Evolutionary conservation across 2,888 invertebrate species (phyloP).

Genomic region (Polydrusus pterygomalis): DNA sequence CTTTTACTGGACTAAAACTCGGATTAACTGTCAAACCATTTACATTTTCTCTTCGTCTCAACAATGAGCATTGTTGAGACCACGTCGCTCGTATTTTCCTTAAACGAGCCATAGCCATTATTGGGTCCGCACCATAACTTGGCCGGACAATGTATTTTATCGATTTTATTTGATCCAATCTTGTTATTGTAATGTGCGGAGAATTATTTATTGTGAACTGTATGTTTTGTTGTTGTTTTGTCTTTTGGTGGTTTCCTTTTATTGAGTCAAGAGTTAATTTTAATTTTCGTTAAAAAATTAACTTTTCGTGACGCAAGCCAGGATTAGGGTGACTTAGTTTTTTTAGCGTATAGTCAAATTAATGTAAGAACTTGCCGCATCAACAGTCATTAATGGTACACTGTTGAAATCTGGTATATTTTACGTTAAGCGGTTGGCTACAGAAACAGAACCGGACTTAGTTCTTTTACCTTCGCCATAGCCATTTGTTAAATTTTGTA

Average conservation of each 20-base stretch:
- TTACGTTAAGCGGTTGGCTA: too few relatives aligned
- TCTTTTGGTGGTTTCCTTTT: conserved; percentile 22
- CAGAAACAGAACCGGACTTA: too few relatives aligned
- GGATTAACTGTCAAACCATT: conserved; percentile 58
- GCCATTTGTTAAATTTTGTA: too few relatives aligned
- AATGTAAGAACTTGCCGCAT: too few relatives aligned
- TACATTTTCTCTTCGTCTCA: conserved; percentile 57
- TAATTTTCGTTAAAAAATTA: too few relatives aligned
- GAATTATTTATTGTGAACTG: conserved; percentile 53
- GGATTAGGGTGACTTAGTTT: too few relatives aligned
- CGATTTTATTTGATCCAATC: conserved; percentile 56
- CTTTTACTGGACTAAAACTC: conserved; percentile 26
- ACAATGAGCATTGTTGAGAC: conserved; percentile 58
- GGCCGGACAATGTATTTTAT: conserved; percentile 57
- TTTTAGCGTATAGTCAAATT: too few relatives aligned
- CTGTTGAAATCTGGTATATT: too few relatives aligned
- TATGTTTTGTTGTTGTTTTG: conserved; percentile 29
- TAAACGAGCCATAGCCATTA: conserved; percentile 58
- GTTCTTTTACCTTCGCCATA: too few relatives aligned
- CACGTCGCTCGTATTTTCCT: conserved; percentile 60
- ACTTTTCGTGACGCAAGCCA: too few relatives aligned
- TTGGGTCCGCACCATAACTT: conserved; percentile 51
- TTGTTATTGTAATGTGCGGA: conserved; percentile 33
- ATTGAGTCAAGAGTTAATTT: background rate
- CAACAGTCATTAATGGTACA: too few relatives aligned